Evolutionary conservation across 92 coral and sea anemone species (phyloP).

Genomic region (Montipora capitata): DNA sequence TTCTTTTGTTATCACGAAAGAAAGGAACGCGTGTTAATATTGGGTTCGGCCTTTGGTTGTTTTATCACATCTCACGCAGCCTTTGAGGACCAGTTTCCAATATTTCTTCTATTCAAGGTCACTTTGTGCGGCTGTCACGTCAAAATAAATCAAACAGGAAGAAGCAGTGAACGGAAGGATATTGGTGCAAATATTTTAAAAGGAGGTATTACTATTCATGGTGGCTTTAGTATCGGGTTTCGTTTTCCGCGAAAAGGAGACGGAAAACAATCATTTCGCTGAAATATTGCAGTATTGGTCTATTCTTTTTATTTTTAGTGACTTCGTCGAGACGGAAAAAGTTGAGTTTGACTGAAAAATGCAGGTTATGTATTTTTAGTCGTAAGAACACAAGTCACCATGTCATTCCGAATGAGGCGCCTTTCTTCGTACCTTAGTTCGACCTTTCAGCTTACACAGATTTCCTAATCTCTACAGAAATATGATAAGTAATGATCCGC

Average conservation of each 20-base stretch:
- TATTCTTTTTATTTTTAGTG: background rate
- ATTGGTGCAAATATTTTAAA: background rate
- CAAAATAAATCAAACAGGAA: background rate
- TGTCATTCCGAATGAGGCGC: too few species aligned
- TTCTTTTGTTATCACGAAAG: constrained; percentile 13
- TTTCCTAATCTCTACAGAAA: too few species aligned
- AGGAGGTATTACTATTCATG: background rate
- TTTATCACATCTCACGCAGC: too few species aligned
- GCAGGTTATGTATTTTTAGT: too few species aligned
- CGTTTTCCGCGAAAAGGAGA: background rate
- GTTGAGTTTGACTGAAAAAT: too few species aligned
- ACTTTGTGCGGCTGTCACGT: background rate
- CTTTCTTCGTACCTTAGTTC: too few species aligned
- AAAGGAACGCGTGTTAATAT: constrained; percentile 35
- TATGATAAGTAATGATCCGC: too few species aligned
- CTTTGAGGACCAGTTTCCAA: background rate
- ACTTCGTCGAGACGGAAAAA: too few species aligned
- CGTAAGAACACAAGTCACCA: too few species aligned
- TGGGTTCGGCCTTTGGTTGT: background rate
- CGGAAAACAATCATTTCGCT: background rate
- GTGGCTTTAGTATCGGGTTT: background rate
- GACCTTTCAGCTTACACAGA: too few species aligned
- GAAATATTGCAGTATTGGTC: background rate
- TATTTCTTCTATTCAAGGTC: background rate
- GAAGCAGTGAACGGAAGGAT: background rate